Percentiles rank a stretch among this genome's conserved stretches.
phyloP scores from a whole-genome alignment of 92 coral and sea anemone genomes.

The Actinostola sp. region DNA sequence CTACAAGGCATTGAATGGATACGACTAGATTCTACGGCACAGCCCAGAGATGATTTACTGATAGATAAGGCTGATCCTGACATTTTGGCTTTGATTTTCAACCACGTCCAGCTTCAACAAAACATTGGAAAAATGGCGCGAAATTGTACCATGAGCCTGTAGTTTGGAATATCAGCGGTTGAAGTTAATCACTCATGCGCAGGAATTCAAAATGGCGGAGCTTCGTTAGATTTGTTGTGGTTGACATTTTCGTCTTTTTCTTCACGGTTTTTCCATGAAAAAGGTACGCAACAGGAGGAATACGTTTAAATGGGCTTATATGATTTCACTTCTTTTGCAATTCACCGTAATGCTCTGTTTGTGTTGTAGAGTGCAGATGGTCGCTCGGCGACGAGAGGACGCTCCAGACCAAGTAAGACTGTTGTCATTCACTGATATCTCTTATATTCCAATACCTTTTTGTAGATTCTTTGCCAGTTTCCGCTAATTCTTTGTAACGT shows the following conservation, averaged over 20 bases:
- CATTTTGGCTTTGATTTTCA: conserved; percentile 13
- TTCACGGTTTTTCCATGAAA: conserved; percentile 56
- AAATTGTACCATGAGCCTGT: conserved; percentile 16
- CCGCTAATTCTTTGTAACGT: too few species aligned
- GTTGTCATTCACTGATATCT: too few species aligned
- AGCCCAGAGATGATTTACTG: conserved; percentile 36
- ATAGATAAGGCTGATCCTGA: conserved; percentile 28
- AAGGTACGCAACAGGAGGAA: conserved; percentile 36
- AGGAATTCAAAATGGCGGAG: conserved; percentile 72
- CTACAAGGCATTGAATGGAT: conserved; percentile 91
- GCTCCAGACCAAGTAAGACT: too few species aligned
- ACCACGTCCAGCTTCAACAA: background rate
- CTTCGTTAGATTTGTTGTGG: conserved; percentile 7
- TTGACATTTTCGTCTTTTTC: conserved; percentile 25
- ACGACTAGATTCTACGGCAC: conserved; percentile 56
- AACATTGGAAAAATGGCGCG: background rate
- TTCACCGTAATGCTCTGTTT: background rate
- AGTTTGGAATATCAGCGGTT: conserved; percentile 11
- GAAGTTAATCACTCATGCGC: conserved; percentile 5
- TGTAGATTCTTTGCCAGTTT: too few species aligned
- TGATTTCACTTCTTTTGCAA: too few species aligned
- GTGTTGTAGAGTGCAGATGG: conserved; percentile 65
- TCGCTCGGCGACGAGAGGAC: conserved; percentile 79
- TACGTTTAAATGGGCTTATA: too few species aligned
- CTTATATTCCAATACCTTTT: too few species aligned